Evolutionary conservation across 2,113 vertebrate species (phyloP).

Genomic region (Chionis minor): DNA sequence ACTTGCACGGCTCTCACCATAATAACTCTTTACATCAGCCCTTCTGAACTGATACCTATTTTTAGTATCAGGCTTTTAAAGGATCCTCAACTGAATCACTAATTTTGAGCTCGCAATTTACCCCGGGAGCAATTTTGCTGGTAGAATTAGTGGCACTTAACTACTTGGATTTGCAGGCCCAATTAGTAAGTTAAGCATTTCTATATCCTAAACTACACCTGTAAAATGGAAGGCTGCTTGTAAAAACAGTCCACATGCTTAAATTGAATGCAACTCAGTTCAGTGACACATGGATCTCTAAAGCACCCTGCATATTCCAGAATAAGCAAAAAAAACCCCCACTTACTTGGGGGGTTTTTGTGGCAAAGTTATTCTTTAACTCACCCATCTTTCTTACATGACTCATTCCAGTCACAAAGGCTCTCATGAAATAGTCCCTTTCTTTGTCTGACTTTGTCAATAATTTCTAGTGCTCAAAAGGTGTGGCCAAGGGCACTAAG

Average conservation of each 20-base stretch:
- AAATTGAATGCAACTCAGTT: neutral
- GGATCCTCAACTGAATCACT: neutral
- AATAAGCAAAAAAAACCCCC: neutral
- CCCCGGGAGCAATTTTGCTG: neutral
- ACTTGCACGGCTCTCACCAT: neutral
- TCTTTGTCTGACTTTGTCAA: neutral
- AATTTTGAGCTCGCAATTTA: neutral
- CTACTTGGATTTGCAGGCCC: neutral
- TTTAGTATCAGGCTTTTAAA: conserved; percentile 1
- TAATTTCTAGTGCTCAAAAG: neutral
- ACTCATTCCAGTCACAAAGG: neutral
- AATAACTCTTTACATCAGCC: neutral
- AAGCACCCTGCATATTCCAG: neutral
- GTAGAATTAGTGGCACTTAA: neutral
- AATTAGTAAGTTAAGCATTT: neutral
- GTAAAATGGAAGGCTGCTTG: neutral
- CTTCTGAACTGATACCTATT: neutral
- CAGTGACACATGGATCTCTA: neutral
- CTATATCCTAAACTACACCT: neutral
- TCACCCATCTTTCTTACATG: neutral
- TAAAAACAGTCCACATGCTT: neutral
- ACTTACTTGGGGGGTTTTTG: neutral
- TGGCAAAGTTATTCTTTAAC: neutral
- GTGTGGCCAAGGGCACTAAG: neutral
- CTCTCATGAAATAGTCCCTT: neutral